Percentiles rank a stretch among this genome's conserved stretches.
These are phyloP conservation scores for Seriola rivoliana DNA, from an alignment of 2,113 vertebrate genomes.

Conservation along the genomic window DNA sequence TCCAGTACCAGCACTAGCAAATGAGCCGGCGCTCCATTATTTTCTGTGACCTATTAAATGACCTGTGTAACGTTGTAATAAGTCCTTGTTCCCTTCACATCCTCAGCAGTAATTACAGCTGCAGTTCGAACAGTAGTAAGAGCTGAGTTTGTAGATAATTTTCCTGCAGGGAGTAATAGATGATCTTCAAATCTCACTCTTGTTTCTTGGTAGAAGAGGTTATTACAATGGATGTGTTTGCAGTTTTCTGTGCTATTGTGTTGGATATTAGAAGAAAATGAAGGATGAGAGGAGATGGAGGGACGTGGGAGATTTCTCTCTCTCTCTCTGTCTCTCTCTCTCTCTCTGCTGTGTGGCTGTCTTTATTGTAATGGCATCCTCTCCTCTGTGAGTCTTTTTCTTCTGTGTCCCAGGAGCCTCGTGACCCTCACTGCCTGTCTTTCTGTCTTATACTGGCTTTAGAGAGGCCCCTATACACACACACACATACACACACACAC, in stretches of 20 bases:
- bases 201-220: constrained; percentile 5
- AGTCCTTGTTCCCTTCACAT: not conserved
- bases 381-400: constrained; percentile 31
- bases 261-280: not conserved
- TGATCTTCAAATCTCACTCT: not conserved
- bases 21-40: too few relatives aligned
- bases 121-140: not conserved
- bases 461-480: constrained; percentile 36
- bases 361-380: constrained; percentile 49
- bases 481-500: constrained; percentile 10
- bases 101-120: not conserved
- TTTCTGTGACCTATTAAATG: too few relatives aligned
- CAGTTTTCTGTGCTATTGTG: not conserved
- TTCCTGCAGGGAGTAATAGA: constrained; percentile 12
- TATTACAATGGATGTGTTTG: not conserved
- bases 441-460: constrained; percentile 4
- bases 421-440: constrained; percentile 54
- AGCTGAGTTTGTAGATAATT: not conserved
- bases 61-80: not conserved
- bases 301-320: constrained; percentile 59
- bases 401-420: constrained; percentile 44
- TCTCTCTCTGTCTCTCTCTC: not conserved
- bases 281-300: constrained; percentile 15
- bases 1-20: too few relatives aligned
- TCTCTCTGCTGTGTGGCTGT: constrained; percentile 38